Evolutionary conservation across 2,888 invertebrate genomes (phyloP).

Genomic region (Hydraecia micacea): DNA sequence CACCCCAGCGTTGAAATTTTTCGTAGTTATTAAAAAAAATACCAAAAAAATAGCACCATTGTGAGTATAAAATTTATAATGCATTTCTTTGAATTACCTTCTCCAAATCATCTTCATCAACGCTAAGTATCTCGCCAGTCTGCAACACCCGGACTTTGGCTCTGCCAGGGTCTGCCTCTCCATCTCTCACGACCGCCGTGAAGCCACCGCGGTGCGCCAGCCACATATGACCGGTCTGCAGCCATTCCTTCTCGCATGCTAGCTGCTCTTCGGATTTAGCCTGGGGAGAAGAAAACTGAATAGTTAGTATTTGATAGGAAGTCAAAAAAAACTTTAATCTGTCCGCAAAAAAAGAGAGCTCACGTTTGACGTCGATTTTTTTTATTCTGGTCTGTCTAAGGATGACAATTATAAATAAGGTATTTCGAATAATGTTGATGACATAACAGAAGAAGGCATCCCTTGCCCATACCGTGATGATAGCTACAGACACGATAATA

Average conservation of each 20-base stretch:
- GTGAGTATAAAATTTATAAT: not conserved
- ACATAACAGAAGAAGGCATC: not conserved
- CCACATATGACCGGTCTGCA: conserved; percentile 95
- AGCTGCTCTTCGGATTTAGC: conserved; percentile 92
- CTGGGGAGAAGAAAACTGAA: conserved; percentile 78
- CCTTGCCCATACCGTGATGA: not conserved
- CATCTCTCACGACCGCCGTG: conserved; percentile 94
- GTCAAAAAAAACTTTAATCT: not conserved
- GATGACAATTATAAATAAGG: not conserved
- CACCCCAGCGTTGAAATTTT: too few species aligned
- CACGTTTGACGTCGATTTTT: not conserved
- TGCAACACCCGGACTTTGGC: conserved; percentile 94
- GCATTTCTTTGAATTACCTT: conserved; percentile 87
- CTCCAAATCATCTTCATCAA: conserved; percentile 99
- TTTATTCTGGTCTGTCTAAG: not conserved
- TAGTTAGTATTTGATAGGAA: not conserved
- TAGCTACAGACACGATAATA: not conserved
- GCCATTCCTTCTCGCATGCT: conserved; percentile 92
- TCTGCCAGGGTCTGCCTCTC: conserved; percentile 93
- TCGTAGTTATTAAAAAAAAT: too few species aligned
- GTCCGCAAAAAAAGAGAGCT: not conserved
- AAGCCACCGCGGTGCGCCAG: conserved; percentile 98
- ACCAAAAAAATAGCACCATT: not conserved
- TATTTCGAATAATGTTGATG: not conserved
- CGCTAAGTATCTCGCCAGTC: conserved; percentile 95